Base-by-base conservation (phyloP, 2,113 vertebrate species). In the Cyanoramphus novaezelandiae region DNA sequence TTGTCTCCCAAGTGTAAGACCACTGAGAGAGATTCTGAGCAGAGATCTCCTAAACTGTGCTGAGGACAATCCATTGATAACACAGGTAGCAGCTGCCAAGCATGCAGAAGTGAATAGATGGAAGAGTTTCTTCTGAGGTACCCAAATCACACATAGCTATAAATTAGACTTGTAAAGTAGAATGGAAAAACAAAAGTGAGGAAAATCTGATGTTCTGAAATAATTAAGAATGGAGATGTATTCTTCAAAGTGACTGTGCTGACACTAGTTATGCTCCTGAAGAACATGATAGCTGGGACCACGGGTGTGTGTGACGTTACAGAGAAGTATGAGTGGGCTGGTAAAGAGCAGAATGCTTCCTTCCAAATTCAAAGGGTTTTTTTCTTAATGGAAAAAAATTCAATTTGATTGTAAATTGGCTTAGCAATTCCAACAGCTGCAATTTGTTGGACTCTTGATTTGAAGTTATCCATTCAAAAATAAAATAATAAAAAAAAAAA, bases 1-100 rank as follows among this genome's bases (percentile, higher is more conserved):
- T 77, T 88, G 88, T 52, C 50, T 93, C 92, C 69, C 76, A 62
- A 78, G 70, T 18, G 70, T 91, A 88, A 95, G 71, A 76, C 80
- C n/a, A 11, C 82, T 70, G 82, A 92, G 64, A 89, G 77, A 63
- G 95, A 24, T 71, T 69, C 35, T 20, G 28, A 50, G 23, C 10
- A 81, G 65, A 50, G 83, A 82, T 50, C 88, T 95, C 95, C 95
- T 93, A 62, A 95, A 89, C 83, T 67, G 79, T 18, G 17, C 90
- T 31, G 83, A 86, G 93, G 74, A 84, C 69, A 93, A 11, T 29
- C 28, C 5, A 19, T 43, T 2, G 3, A 55, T 63, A 84, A 72
- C 20, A 33, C 82, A 88, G 50, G 88, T 89, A 74, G 76, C 10
- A 71, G 92, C 82, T 79, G 88, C 86, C 92, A 90, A 91, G 46